These are phyloP conservation scores for Drosophila quinaria DNA, from an alignment of 2,888 invertebrate genomes.

Conservation along the genomic window DNA sequence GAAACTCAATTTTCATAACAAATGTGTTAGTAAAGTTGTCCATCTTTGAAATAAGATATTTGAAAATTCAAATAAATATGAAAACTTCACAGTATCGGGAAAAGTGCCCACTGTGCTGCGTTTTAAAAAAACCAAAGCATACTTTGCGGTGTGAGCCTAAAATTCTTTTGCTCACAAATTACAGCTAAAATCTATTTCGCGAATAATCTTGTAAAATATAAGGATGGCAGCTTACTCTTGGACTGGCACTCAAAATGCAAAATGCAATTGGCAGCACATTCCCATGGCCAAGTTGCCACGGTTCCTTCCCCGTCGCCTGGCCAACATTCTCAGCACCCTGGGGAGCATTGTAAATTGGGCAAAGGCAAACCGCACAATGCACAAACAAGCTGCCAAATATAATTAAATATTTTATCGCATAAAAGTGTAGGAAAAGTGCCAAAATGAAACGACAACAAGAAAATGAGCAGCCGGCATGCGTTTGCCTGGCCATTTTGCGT, in stretches of 20 bases:
- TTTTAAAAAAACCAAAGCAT: background rate
- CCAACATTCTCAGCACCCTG: background rate
- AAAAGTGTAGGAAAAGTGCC: constrained; percentile 74
- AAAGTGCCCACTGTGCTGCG: no score
- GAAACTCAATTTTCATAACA: no score
- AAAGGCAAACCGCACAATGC: constrained; percentile 68
- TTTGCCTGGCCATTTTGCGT: constrained; percentile 52
- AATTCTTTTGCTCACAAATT: background rate
- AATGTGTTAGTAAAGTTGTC: no score
- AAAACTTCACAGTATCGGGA: no score
- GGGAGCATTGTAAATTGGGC: constrained; percentile 64
- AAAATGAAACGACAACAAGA: constrained; percentile 77
- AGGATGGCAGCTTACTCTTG: constrained; percentile 22
- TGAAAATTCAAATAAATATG: no score
- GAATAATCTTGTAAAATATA: constrained; percentile 1
- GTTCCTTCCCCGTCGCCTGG: constrained; percentile 10
- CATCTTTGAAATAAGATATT: no score
- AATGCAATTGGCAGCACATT: constrained; percentile 41
- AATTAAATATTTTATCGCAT: constrained; percentile 82
- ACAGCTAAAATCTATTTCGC: background rate
- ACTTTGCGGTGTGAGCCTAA: background rate
- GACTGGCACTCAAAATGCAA: constrained; percentile 51
- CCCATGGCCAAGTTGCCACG: background rate
- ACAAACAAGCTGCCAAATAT: constrained; percentile 78
- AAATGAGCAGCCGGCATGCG: constrained; percentile 78